Percentiles rank a stretch among this genome's conserved stretches.
Evolutionary conservation across 2,888 invertebrate species (phyloP).

Genomic region (Tenodera sinensis): DNA sequence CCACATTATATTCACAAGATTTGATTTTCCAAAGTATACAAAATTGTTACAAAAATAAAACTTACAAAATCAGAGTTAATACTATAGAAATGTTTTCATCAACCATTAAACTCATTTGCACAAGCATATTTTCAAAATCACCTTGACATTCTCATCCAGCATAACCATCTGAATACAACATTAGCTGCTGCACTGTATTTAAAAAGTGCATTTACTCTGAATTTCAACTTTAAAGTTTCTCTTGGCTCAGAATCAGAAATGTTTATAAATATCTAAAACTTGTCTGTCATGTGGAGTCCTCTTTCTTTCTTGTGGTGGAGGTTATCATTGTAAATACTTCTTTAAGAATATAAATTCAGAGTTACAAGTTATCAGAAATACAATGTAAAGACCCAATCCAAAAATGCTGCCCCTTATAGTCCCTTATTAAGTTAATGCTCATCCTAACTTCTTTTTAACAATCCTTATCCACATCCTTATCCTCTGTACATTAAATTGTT

Average conservation of each 20-base stretch:
- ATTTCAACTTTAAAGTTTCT: neutral
- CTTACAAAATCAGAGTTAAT: neutral
- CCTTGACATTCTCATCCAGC: neutral
- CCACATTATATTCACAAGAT: neutral
- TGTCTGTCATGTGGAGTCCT: neutral
- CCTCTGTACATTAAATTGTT: neutral
- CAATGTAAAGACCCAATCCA: constrained; percentile 14
- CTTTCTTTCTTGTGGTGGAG: neutral
- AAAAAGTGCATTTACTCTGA: neutral
- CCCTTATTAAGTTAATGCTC: neutral
- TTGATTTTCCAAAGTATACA: neutral
- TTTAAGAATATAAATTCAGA: neutral
- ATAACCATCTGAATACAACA: neutral
- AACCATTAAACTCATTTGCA: neutral
- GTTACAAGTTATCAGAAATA: neutral
- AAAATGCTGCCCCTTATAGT: neutral
- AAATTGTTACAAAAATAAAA: neutral
- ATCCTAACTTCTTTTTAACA: neutral
- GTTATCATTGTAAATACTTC: neutral
- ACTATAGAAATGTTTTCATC: neutral
- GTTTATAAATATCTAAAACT: neutral
- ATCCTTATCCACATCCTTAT: neutral
- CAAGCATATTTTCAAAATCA: neutral
- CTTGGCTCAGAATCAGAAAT: neutral
- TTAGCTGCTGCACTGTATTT: neutral